phyloP scores from a whole-genome alignment of 2,888 invertebrate genomes.

The Philereme vetulata region DNA sequence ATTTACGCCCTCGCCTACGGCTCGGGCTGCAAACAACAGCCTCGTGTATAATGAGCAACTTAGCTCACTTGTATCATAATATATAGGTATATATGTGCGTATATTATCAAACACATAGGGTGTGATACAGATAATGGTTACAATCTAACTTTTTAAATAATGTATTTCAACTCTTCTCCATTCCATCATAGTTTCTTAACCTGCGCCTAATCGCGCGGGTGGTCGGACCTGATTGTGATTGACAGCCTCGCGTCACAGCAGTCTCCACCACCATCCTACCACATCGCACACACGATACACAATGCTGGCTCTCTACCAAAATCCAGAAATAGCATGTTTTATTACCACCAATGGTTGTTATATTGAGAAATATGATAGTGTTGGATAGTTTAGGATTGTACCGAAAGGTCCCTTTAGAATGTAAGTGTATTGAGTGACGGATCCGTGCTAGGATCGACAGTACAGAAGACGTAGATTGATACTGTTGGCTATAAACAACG shows the following conservation, averaged over 20 bases:
- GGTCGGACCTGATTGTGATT: constrained; percentile 81
- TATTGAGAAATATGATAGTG: neutral
- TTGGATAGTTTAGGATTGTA: constrained; percentile 41
- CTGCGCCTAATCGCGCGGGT: constrained; percentile 77
- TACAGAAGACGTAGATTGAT: constrained; percentile 36
- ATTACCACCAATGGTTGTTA: constrained; percentile 41
- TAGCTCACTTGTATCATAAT: too few species aligned
- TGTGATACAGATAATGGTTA: too few species aligned
- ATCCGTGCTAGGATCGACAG: constrained; percentile 39
- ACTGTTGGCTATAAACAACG: constrained; percentile 32
- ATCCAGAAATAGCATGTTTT: fast-evolving
- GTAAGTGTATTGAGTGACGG: constrained; percentile 53
- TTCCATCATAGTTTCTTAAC: constrained; percentile 43
- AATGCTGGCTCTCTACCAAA: constrained; percentile 34
- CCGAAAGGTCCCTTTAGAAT: constrained; percentile 54
- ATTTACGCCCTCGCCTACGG: too few species aligned
- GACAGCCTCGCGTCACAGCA: constrained; percentile 76
- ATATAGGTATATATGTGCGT: too few species aligned
- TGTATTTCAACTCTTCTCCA: constrained; percentile 45
- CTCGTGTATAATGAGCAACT: too few species aligned
- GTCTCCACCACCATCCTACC: constrained; percentile 36
- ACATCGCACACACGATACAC: constrained; percentile 36
- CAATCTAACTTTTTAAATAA: too few species aligned
- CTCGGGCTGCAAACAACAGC: too few species aligned
- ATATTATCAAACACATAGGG: too few species aligned